Percentiles rank a stretch among this genome's conserved stretches.
phyloP scores from a whole-genome alignment of 2,797 vertebrate genomes.

The Holocentrus rufus region DNA sequence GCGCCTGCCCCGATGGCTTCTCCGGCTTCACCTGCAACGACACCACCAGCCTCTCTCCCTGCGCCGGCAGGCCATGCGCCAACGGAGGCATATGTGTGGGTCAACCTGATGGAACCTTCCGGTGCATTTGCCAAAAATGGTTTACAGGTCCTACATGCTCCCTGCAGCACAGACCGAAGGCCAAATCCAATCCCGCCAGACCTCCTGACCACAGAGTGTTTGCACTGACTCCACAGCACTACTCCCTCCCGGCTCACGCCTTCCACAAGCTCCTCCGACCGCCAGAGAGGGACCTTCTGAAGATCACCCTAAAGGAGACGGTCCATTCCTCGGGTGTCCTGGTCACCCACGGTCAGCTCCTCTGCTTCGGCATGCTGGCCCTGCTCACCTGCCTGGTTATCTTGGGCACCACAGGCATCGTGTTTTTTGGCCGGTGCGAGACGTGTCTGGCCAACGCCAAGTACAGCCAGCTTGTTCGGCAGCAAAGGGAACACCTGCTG shows the following conservation, averaged over 20 bases:
- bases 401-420: conserved; percentile 88
- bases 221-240: conserved; percentile 74
- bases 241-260: conserved; percentile 81
- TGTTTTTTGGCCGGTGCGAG: conserved; percentile 94
- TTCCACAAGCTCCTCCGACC: conserved; percentile 84
- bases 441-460: conserved; percentile 91
- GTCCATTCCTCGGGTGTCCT: conserved; percentile 82
- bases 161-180: conserved; percentile 63
- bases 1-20: conserved; percentile 85
- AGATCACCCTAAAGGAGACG: conserved; percentile 91
- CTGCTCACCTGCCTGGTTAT: conserved; percentile 93
- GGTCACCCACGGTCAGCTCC: conserved; percentile 88
- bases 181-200: conserved; percentile 64
- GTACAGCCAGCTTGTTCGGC: conserved; percentile 87
- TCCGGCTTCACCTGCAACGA: conserved; percentile 86
- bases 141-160: conserved; percentile 85
- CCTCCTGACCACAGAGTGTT: conserved; percentile 67
- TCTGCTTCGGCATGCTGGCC: conserved; percentile 93
- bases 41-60: conserved; percentile 71
- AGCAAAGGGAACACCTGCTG: conserved; percentile 89
- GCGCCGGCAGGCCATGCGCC: conserved; percentile 82
- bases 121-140: conserved; percentile 85
- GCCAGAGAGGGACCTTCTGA: conserved; percentile 86
- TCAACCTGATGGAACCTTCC: conserved; percentile 79
- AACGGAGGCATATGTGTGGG: conserved; percentile 86